Evolutionary conservation across 1,140 invertebrate species (phyloP).

Genomic region (Philotrypesis tridentata): DNA sequence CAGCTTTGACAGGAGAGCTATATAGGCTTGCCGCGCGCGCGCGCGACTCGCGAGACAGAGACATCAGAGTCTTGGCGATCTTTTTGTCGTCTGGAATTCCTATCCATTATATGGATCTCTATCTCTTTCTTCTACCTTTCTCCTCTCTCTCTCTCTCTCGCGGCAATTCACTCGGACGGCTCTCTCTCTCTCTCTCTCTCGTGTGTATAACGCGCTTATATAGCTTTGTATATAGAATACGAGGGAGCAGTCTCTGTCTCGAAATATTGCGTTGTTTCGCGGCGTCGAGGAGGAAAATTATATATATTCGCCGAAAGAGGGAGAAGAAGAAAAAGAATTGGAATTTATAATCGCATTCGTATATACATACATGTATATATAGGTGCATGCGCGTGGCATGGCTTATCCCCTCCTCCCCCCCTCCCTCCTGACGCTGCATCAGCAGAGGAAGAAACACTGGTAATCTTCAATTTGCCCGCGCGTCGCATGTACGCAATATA

Average conservation of each 20-base stretch:
- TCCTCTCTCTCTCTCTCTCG: neutral
- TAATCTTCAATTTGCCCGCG: neutral
- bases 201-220: neutral
- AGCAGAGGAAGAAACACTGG: neutral
- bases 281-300: too few relatives aligned
- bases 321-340: neutral
- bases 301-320: neutral
- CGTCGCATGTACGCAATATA: neutral
- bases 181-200: neutral
- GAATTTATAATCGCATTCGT: neutral
- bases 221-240: neutral
- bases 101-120: neutral
- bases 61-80: neutral
- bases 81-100: neutral
- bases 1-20: conserved; percentile 7
- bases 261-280: too few relatives aligned
- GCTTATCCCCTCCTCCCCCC: too few relatives aligned
- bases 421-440: too few relatives aligned
- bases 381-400: too few relatives aligned
- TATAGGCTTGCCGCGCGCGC: neutral
- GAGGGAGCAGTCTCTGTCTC: too few relatives aligned
- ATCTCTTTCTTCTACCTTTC: neutral
- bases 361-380: neutral
- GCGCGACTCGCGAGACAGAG: neutral
- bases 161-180: too few relatives aligned